phyloP scores from a whole-genome alignment of 2,113 vertebrate species.

The Stomatorhinus ivindoensis region DNA sequence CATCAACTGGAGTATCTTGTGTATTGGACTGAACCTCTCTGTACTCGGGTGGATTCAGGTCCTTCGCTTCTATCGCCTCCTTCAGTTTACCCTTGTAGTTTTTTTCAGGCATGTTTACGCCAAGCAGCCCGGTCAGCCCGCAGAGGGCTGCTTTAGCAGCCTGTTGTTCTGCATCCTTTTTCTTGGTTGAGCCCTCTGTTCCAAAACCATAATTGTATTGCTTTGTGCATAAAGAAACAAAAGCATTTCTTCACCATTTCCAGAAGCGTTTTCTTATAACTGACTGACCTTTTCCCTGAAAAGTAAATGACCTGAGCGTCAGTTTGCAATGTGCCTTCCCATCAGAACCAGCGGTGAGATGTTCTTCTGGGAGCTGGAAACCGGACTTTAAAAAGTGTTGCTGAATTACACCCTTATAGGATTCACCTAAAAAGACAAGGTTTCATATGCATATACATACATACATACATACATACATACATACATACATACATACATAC shows the following conservation, averaged over 20 bases:
- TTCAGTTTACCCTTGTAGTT: conserved; percentile 38
- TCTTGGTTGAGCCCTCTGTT: conserved; percentile 29
- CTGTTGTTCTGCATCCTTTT: conserved; percentile 33
- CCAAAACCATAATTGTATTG: not conserved
- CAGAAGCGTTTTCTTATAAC: not conserved
- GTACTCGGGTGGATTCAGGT: conserved; percentile 18
- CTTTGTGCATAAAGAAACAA: not conserved
- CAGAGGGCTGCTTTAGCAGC: conserved; percentile 37
- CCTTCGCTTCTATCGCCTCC: conserved; percentile 23
- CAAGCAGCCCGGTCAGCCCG: conserved; percentile 26
- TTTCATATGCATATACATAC: not conserved
- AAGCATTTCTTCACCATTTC: not conserved
- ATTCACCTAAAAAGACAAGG: conserved; percentile 10
- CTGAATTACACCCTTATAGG: not conserved
- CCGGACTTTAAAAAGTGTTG: not conserved
- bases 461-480: not conserved
- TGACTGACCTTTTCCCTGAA: conserved; percentile 32
- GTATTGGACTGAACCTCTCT: not conserved
- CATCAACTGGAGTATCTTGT: not conserved
- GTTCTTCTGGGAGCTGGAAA: conserved; percentile 8
- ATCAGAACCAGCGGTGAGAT: not conserved
- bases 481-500: no score
- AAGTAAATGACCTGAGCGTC: conserved; percentile 33
- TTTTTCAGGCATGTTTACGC: not conserved
- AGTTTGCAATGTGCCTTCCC: conserved; percentile 26